Percentiles rank a stretch among this genome's conserved stretches.
These are phyloP conservation scores for Lepus europaeus DNA, from an alignment of 2,113 vertebrate species.

Conservation along the genomic window DNA sequence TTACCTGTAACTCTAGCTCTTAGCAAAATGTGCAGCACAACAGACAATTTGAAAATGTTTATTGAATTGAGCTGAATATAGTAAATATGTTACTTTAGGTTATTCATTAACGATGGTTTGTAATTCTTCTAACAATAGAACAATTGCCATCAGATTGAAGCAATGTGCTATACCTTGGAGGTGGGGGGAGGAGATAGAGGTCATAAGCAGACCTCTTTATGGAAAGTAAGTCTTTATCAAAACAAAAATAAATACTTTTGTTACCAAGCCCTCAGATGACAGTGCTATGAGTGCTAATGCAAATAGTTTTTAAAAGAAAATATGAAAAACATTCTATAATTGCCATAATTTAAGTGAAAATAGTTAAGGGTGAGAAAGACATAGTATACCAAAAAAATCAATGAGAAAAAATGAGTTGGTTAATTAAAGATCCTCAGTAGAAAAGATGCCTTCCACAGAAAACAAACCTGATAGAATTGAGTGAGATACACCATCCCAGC, in stretches of 20 bases:
- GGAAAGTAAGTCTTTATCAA: slow-evolving; percentile 19
- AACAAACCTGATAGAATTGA: not conserved
- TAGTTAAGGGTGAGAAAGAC: not conserved
- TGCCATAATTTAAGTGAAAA: slow-evolving; percentile 24
- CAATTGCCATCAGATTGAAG: not conserved
- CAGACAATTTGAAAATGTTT: not conserved
- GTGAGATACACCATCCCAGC: not conserved
- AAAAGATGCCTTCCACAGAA: not conserved
- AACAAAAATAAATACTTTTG: not conserved
- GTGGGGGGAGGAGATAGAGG: not conserved
- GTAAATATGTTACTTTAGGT: not conserved
- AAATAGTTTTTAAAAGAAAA: not conserved
- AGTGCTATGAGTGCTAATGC: not conserved
- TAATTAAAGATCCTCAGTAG: not conserved
- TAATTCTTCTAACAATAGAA: not conserved
- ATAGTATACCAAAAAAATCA: not conserved
- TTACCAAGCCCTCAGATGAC: not conserved
- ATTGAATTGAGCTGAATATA: not conserved
- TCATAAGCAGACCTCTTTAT: not conserved
- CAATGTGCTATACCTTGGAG: not conserved
- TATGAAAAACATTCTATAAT: slow-evolving; percentile 4
- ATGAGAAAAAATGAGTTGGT: slow-evolving; percentile 12
- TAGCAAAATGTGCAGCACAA: not conserved
- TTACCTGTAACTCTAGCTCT: not conserved
- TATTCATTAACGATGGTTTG: not conserved